Conservation (phyloP, 1,140 invertebrate genomes). For the Drosophila tsacasi region DNA sequence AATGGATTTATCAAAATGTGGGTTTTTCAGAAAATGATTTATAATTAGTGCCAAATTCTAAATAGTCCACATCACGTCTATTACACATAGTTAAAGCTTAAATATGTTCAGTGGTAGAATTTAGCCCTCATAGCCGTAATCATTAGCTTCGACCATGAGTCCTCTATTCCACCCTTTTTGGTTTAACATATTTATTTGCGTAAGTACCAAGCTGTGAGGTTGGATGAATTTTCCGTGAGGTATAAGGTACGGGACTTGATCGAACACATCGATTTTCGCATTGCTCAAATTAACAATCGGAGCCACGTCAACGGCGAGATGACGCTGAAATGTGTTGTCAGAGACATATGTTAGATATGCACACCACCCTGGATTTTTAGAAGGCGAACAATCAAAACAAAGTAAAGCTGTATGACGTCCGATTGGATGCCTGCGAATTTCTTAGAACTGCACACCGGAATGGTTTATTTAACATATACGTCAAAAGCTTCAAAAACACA, state of each 20-base stretch:
- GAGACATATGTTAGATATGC: conserved; percentile 18
- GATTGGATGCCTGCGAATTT: conserved; percentile 42
- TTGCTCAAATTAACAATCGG: conserved; percentile 21
- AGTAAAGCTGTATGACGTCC: conserved; percentile 39
- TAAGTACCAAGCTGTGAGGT: conserved; percentile 15
- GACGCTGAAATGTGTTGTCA: conserved; percentile 13
- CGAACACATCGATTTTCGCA: conserved; percentile 14
- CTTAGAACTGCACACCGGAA: conserved; percentile 34
- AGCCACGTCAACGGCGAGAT: conserved; percentile 24
- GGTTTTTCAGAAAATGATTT: not conserved
- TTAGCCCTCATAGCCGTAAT: not conserved
- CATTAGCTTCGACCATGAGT: conserved; percentile 22
- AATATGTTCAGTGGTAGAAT: not conserved
- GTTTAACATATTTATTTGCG: not conserved
- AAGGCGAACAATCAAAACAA: conserved; percentile 16
- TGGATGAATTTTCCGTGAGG: conserved; percentile 37
- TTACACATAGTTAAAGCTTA: not conserved
- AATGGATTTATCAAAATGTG: not conserved
- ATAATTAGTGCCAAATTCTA: not conserved
- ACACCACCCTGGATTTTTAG: conserved; percentile 38
- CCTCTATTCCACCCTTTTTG: conserved; percentile 15
- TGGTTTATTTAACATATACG: conserved; percentile 41
- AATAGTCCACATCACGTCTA: too few species aligned
- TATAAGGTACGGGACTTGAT: conserved; percentile 7
- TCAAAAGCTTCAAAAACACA: conserved; percentile 32